Evolutionary conservation across 1,140 invertebrate species (phyloP).

Genomic region (Ooceraea biroi): DNA sequence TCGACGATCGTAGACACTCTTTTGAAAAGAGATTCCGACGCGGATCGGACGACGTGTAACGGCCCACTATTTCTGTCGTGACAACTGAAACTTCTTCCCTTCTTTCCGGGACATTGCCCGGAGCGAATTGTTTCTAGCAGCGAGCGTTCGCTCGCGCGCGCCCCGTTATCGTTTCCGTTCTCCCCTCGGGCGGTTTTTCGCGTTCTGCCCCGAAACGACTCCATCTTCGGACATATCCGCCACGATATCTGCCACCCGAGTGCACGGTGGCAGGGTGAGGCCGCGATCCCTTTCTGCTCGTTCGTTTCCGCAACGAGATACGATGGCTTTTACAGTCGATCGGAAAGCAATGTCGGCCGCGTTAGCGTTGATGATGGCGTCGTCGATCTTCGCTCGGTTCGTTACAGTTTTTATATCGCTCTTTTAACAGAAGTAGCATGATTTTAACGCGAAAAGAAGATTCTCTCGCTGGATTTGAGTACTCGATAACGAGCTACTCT

Average conservation of each 20-base stretch:
- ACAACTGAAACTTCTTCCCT: slow-evolving; percentile 72
- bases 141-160: slow-evolving; percentile 15
- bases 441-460: slow-evolving; percentile 26
- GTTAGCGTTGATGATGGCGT: slow-evolving; percentile 57
- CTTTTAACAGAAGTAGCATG: not conserved
- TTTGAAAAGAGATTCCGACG: slow-evolving; percentile 57
- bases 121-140: slow-evolving; percentile 73
- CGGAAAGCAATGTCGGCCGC: slow-evolving; percentile 63
- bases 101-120: slow-evolving; percentile 74
- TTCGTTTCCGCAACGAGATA: slow-evolving; percentile 50
- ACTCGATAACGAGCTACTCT: not conserved
- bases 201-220: slow-evolving; percentile 22
- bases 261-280: slow-evolving; percentile 17
- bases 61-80: slow-evolving; percentile 72
- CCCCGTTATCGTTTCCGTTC: slow-evolving; percentile 68
- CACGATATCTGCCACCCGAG: slow-evolving; percentile 62
- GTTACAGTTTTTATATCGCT: slow-evolving; percentile 27
- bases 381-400: slow-evolving; percentile 55
- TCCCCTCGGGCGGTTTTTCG: slow-evolving; percentile 10
- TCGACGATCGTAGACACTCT: slow-evolving; percentile 67
- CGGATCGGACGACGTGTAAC: slow-evolving; percentile 55
- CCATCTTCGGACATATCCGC: slow-evolving; percentile 31
- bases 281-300: slow-evolving; percentile 51
- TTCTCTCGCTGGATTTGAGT: slow-evolving; percentile 12
- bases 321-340: slow-evolving; percentile 64